A percentile compares a stretch with the other conserved stretches of the same genome.
These are phyloP conservation scores for Stomatorhinus walkeri DNA, from an alignment of 2,797 vertebrate genomes.

Conservation along the genomic window DNA sequence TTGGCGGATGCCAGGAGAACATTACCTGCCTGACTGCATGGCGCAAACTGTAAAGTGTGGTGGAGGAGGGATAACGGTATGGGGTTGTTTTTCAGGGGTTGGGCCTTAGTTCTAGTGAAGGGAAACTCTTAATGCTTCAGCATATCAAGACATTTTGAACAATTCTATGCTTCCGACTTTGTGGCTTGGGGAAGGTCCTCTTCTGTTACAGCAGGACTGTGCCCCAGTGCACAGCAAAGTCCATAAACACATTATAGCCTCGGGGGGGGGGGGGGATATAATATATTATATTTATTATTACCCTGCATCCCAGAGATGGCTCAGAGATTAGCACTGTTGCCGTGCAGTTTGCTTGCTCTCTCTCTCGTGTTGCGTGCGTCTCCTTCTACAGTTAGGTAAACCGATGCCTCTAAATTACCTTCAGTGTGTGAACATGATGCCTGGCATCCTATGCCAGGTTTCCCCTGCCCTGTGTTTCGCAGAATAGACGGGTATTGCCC, in stretches of 20 bases:
- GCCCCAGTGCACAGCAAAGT: too few relatives aligned
- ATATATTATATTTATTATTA: not conserved
- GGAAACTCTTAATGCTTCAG: not conserved
- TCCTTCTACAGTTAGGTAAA: not conserved
- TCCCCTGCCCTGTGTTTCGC: not conserved
- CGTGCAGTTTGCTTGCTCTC: not conserved
- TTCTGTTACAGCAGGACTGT: not conserved
- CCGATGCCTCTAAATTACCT: not conserved
- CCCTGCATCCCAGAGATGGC: not conserved
- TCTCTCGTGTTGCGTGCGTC: not conserved
- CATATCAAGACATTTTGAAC: not conserved
- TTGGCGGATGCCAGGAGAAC: not conserved
- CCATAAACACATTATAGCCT: too few relatives aligned
- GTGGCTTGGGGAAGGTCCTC: not conserved
- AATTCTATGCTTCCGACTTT: not conserved
- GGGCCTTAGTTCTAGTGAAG: not conserved
- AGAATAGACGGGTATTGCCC: not conserved
- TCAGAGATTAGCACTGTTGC: not conserved
- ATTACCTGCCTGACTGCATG: not conserved
- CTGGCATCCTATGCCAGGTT: not conserved
- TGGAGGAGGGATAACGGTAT: not conserved
- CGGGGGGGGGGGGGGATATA: not conserved
- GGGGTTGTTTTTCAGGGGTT: not conserved
- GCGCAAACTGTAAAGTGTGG: not conserved
- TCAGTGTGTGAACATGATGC: not conserved